Percentiles rank a stretch among this genome's conserved stretches.
These are phyloP conservation scores for Cephus sareptanus DNA, from an alignment of 2,888 invertebrate genomes.

Conservation along the genomic window DNA sequence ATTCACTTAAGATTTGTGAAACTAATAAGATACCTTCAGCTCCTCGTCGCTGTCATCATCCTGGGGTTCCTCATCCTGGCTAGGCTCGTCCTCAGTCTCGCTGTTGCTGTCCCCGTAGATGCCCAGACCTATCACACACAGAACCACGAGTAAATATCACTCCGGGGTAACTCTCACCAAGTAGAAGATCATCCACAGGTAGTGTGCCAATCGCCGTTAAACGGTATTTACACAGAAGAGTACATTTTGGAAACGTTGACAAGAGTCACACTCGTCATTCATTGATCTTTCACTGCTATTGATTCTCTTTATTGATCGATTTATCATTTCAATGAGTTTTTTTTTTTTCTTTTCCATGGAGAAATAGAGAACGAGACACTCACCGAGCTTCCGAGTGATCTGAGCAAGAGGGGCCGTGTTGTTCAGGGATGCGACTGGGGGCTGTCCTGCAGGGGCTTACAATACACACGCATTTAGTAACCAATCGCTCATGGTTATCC, in stretches of 20 bases:
- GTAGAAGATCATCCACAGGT: conserved; percentile 2
- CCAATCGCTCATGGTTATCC: conserved; percentile 31
- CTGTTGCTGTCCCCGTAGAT: conserved; percentile 82
- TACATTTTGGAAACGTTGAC: neutral
- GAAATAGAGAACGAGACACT: conserved; percentile 68
- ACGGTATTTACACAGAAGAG: neutral
- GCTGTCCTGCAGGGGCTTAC: conserved; percentile 65
- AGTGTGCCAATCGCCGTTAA: neutral
- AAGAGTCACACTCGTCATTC: neutral
- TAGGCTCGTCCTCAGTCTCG: conserved; percentile 67
- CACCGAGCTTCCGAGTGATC: conserved; percentile 91
- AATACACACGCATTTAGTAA: conserved; percentile 62
- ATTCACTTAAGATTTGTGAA: neutral
- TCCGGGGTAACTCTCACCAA: neutral
- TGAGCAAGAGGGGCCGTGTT: conserved; percentile 90
- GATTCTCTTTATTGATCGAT: neutral
- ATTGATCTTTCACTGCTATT: neutral
- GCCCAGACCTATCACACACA: conserved; percentile 78
- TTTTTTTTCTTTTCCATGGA: neutral
- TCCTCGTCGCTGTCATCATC: conserved; percentile 77
- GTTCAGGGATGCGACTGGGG: conserved; percentile 80
- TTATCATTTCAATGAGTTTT: neutral
- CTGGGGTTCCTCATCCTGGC: conserved; percentile 64
- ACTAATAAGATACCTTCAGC: conserved; percentile 71
- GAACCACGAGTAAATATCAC: conserved; percentile 18